Base-by-base conservation (phyloP, 2,797 vertebrate genomes). In the Tarsius wallacei region DNA sequence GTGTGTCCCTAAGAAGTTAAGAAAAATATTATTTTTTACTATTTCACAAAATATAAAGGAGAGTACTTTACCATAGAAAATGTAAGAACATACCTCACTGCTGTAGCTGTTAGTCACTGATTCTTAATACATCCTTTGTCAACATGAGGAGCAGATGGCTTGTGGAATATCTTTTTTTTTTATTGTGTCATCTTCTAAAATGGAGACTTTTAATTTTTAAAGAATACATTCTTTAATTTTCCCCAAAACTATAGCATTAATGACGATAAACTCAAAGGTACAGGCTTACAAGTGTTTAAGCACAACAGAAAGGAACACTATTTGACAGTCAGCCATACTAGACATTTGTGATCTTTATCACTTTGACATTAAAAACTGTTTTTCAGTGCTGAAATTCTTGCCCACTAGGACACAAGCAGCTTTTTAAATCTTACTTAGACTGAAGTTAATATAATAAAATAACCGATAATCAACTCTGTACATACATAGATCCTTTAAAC, bases 301-400 rank as follows among this genome's bases (percentile, higher is more conserved):
- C 94, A 61, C 86, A 91, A 77, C 55, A 96, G 83, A 93, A 92
- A 97, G 70, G 81, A 97, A 91, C 31, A 81, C 17, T 94, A 87
- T 97, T 97, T 98, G 97, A 98, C 87, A 91, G 76, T 74, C 0
- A 31, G 70, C 92, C 90, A 97, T 57, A 98, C 31, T 36, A 96
- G 93, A 87, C 87, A 95, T 94, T 97, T 98, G 90, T 98, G 96
- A 93, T 98, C 90, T 98, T 98, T 94, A 98, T 98, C 88, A 88
- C 93, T 51, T 97, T 87, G 85, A 90, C 84, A 90, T 88, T 81
- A 93, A 78, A 91, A 97, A 96, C 94, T 96, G 2, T 94, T 95
- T 98, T 98, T 97, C 94, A 98, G 96, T 96, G 97, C 85, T 63
- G 59, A 98, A 98, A 97, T 92, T 97, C 93, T 94, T 90, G 80